A percentile compares a stretch with the other conserved stretches of the same genome.
phyloP scores from a whole-genome alignment of 2,113 vertebrate genomes.

The Limanda limanda region DNA sequence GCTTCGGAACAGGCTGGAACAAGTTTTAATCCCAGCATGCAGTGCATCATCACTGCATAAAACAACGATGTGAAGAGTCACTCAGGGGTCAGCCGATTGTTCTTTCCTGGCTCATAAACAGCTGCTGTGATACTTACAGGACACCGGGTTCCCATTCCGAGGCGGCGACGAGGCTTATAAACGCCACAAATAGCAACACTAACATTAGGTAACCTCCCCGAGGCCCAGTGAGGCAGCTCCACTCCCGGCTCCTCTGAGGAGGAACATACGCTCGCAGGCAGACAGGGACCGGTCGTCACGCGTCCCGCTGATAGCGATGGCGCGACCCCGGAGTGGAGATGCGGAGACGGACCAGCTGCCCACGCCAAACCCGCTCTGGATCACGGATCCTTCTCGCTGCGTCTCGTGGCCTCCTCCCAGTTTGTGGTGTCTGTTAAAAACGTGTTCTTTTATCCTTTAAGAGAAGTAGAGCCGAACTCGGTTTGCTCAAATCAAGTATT shows the following conservation, averaged over 20 bases:
- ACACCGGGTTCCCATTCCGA: conserved; percentile 41
- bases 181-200: conserved; percentile 69
- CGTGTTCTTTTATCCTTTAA: no score
- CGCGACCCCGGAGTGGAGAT: conserved; percentile 41
- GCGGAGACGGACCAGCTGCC: conserved; percentile 61
- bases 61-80: conserved; percentile 48
- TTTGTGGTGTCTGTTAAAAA: no score
- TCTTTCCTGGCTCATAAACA: conserved; percentile 47
- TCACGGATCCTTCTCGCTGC: conserved; percentile 12
- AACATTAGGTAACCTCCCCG: conserved; percentile 62
- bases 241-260: conserved; percentile 44
- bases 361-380: conserved; percentile 38
- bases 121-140: conserved; percentile 57
- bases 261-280: conserved; percentile 58
- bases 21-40: conserved; percentile 34
- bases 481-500: no score
- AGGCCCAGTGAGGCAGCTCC: conserved; percentile 47
- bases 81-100: conserved; percentile 46
- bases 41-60: conserved; percentile 35
- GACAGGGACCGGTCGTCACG: conserved; percentile 41
- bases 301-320: conserved; percentile 54
- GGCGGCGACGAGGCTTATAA: conserved; percentile 54
- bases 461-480: no score
- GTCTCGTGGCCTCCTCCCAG: conserved; percentile 21
- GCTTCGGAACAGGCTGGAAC: conserved; percentile 27